Evolutionary conservation across 2,888 invertebrate genomes (phyloP), one percentile per base, ranked within the genome.

Genomic region (Acrobeloides nanus): DNA sequence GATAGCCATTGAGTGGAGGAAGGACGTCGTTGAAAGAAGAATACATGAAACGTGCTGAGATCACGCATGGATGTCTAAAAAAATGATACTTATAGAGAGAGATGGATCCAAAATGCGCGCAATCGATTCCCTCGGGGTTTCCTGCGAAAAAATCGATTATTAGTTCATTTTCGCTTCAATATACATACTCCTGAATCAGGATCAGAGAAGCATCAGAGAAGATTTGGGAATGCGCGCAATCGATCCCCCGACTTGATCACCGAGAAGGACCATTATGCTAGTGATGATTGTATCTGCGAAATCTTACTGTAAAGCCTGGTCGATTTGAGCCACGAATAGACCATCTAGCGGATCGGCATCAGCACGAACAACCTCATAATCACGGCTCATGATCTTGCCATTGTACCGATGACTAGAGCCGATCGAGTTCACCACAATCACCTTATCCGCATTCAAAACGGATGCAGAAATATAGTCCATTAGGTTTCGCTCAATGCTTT

Each of bases 351-450:
- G 48, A 5, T 53, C 61, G 0, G 57, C 44, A 1, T 48, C 43
- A 15, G 54, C 46, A 35, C 68, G 43, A 34, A 66, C 63, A 3
- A 72, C 26, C 2, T 57, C 53, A 27, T 41, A 42, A n/a, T 25
- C 42, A 8, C 46, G 44, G 17, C 47, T 41, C 15, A 24, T 38
- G 18, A 57, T 41, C 35, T 61, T 64, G 8, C 51, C 40, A 4
- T 61, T 43, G 26, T 64, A 66, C 10, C 72, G 63, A 7, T 55
- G 47, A 33, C 53, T 62, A 1, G 69, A 51, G 4, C 72, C 72
- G 10, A 64, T 34, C 6, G 72, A 72, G 49, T 73, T 72, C 37
- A 72, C 46, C 17, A 72, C 27, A 10, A 72, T 46, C n/a, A 72
- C 57, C 47, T 67, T 66, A 31, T 70, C 66, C 2, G 72, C 69